Evolutionary conservation across 1,140 invertebrate genomes (phyloP).

Genomic region (Saccostrea cuccullata): DNA sequence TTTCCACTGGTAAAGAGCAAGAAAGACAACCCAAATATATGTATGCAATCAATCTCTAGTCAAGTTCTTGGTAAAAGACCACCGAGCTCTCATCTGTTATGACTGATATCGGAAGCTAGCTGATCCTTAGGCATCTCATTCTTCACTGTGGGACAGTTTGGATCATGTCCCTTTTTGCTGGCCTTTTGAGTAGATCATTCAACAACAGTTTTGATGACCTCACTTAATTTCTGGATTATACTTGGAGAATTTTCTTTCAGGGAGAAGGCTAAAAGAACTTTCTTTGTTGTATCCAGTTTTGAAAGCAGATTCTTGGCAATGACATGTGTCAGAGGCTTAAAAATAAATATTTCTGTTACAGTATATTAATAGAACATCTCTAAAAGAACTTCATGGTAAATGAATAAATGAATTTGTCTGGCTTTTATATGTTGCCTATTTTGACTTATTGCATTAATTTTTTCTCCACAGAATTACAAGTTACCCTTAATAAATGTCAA

Average conservation of each 20-base stretch:
- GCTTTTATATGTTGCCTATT: too few relatives aligned
- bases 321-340: conserved; percentile 69
- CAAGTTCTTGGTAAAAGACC: background rate
- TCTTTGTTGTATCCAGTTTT: conserved; percentile 60
- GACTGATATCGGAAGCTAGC: background rate
- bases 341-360: background rate
- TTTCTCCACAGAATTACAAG: too few relatives aligned
- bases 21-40: background rate
- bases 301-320: conserved; percentile 64
- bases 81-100: background rate
- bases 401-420: too few relatives aligned
- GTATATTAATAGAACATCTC: too few relatives aligned
- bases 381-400: too few relatives aligned
- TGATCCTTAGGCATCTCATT: background rate
- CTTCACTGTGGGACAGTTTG: background rate
- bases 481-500: too few relatives aligned
- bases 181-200: conserved; percentile 3
- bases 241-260: conserved; percentile 64
- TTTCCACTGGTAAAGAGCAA: background rate
- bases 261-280: conserved; percentile 64
- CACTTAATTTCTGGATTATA: conserved; percentile 54
- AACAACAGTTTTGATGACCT: conserved; percentile 50
- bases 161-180: background rate
- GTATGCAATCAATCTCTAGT: background rate
- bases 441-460: too few relatives aligned